Evolutionary conservation across 2,888 invertebrate genomes (phyloP).

Genomic region (Harpalus rubripes): DNA sequence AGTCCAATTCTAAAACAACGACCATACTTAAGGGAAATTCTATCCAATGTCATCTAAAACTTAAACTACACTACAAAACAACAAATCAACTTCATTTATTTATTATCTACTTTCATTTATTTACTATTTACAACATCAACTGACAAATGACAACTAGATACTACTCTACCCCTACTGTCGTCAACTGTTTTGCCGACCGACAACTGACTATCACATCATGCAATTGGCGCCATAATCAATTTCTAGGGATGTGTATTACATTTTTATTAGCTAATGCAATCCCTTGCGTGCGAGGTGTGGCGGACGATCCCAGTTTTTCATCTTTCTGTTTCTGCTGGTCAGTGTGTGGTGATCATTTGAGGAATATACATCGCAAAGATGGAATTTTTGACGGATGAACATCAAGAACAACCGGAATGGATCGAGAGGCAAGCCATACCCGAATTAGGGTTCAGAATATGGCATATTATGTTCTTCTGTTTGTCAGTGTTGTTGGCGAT

Average conservation of each 20-base stretch:
- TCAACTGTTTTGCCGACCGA: no score
- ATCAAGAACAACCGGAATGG: conserved; percentile 78
- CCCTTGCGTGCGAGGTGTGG: conserved; percentile 59
- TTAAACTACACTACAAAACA: background rate
- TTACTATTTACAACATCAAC: conserved; percentile 12
- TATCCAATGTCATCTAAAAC: background rate
- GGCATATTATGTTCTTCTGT: conserved; percentile 89
- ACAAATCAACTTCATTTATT: background rate
- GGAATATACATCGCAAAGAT: background rate
- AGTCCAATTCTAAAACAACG: background rate
- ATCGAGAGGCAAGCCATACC: conserved; percentile 85
- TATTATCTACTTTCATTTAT: conserved; percentile 9
- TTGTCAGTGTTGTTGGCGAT: conserved; percentile 82
- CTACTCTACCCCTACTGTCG: no score
- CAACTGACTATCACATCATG: background rate
- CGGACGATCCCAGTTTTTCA: conserved; percentile 34
- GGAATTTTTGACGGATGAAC: background rate
- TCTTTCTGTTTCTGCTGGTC: conserved; percentile 32
- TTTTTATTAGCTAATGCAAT: conserved; percentile 66
- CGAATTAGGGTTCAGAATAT: conserved; percentile 86
- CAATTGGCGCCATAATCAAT: background rate
- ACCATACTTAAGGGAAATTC: background rate
- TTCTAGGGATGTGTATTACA: conserved; percentile 57
- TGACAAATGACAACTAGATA: background rate
- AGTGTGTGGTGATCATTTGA: conserved; percentile 4